phyloP scores from a whole-genome alignment of 2,888 invertebrate species.

The Ligdia adustata region DNA sequence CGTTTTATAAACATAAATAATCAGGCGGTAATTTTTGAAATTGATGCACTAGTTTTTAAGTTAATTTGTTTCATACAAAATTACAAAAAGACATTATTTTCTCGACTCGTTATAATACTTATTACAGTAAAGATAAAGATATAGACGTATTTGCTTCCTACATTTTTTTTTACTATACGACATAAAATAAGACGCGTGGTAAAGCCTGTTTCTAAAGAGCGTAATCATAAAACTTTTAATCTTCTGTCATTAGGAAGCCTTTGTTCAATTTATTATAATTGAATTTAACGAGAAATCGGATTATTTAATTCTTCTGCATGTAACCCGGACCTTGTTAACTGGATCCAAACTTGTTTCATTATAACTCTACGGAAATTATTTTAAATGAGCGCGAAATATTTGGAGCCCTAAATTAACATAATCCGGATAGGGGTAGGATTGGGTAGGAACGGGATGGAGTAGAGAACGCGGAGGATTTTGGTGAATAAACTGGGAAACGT shows the following conservation, averaged over 20 bases:
- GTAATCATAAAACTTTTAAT: slow-evolving; percentile 3
- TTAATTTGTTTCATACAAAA: no score
- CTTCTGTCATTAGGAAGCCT: slow-evolving; percentile 4
- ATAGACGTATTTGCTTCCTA: no score
- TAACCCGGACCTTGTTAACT: slow-evolving; percentile 33
- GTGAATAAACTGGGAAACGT: slow-evolving; percentile 13
- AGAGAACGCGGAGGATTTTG: slow-evolving; percentile 3
- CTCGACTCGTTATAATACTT: no score
- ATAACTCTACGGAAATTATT: slow-evolving; percentile 60
- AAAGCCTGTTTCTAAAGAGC: no score
- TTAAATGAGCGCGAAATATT: slow-evolving; percentile 72
- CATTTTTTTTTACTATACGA: no score
- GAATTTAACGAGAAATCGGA: slow-evolving; percentile 16
- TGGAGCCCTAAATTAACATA: slow-evolving; percentile 68
- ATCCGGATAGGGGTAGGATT: slow-evolving; percentile 48
- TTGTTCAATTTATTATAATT: slow-evolving; percentile 9
- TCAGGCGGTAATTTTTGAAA: no score
- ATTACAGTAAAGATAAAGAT: no score
- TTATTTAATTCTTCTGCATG: slow-evolving; percentile 17
- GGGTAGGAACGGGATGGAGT: slow-evolving; percentile 13
- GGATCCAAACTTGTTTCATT: slow-evolving; percentile 39
- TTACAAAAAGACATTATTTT: no score
- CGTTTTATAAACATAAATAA: no score
- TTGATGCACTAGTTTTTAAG: no score
- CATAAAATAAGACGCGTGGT: no score